A percentile compares a stretch with the other conserved stretches of the same genome.
phyloP scores from a whole-genome alignment of 2,888 invertebrate species.

The Cantharis lateralis region DNA sequence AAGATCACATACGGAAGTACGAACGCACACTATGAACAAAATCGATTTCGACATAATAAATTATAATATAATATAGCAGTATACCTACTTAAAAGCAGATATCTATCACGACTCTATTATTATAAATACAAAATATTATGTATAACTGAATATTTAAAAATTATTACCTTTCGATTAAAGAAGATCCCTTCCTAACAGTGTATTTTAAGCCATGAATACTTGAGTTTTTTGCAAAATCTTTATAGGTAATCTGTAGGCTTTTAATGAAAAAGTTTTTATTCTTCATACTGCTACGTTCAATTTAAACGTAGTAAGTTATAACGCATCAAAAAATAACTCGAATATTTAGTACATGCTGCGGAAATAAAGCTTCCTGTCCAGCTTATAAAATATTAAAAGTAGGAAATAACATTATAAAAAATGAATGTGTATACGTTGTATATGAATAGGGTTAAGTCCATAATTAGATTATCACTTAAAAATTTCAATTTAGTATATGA shows the following conservation, averaged over 20 bases:
- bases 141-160: background rate
- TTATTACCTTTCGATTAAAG: constrained; percentile 40
- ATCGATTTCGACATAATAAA: no score
- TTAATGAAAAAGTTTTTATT: background rate
- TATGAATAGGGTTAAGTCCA: background rate
- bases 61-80: no score
- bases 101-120: no score
- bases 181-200: constrained; percentile 38
- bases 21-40: no score
- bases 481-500: background rate
- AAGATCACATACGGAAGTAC: no score
- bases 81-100: no score
- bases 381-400: constrained; percentile 20
- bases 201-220: constrained; percentile 51
- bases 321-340: background rate
- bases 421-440: constrained; percentile 7
- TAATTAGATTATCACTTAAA: background rate
- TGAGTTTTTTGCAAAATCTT: constrained; percentile 48
- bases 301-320: background rate
- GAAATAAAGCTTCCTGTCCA: constrained; percentile 26
- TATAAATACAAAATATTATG: no score
- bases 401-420: constrained; percentile 25
- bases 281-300: background rate
- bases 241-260: constrained; percentile 38
- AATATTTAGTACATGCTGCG: constrained; percentile 22